Percentiles rank a stretch among this genome's conserved stretches.
Evolutionary conservation across 1,140 invertebrate species (phyloP).

Genomic region (Nilaparvata lugens): DNA sequence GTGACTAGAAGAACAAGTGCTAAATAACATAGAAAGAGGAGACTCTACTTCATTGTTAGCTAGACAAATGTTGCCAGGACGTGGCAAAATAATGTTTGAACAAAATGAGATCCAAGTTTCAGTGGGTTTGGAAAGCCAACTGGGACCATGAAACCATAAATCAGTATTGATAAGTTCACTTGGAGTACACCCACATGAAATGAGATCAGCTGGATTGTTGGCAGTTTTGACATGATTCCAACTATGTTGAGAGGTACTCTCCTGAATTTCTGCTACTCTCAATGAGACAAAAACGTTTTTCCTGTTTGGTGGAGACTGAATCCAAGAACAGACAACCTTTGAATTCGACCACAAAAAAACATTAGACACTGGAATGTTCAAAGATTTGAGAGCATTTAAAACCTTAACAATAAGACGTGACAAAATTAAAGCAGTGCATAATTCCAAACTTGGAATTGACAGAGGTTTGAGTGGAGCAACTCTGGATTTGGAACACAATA

Average conservation of each 20-base stretch:
- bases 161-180: too few species aligned
- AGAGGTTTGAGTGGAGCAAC: slow-evolving; percentile 29
- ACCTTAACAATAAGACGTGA: slow-evolving; percentile 12
- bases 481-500: slow-evolving; percentile 26
- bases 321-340: slow-evolving; percentile 21
- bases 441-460: slow-evolving; percentile 33
- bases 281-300: slow-evolving; percentile 28
- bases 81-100: too few species aligned
- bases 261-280: slow-evolving; percentile 27
- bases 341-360: slow-evolving; percentile 17
- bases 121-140: too few species aligned
- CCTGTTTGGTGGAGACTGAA: slow-evolving; percentile 5
- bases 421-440: slow-evolving; percentile 30
- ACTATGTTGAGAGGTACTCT: neutral
- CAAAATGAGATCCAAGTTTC: too few species aligned
- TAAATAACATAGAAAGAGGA: too few species aligned
- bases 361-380: neutral
- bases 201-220: slow-evolving; percentile 33
- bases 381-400: too few species aligned
- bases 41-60: too few species aligned
- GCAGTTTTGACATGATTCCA: slow-evolving; percentile 25
- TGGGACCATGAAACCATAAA: too few species aligned
- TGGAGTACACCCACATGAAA: slow-evolving; percentile 25
- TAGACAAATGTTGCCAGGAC: too few species aligned
- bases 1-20: too few species aligned